Evolutionary conservation across 2,888 invertebrate species (phyloP).

Genomic region (Drosophila demipolita): DNA sequence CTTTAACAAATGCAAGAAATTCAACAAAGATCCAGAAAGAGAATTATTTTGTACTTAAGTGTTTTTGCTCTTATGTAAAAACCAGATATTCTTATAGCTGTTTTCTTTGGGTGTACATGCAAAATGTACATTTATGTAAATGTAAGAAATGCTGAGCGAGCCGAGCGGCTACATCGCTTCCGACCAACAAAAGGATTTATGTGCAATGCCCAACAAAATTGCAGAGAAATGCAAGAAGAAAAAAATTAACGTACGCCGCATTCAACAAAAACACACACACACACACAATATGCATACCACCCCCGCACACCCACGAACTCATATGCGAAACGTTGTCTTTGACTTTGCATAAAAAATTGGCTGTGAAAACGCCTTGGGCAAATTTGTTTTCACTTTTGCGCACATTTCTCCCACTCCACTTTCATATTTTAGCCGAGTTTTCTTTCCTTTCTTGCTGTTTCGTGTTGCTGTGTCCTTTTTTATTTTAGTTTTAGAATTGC

Average conservation of each 20-base stretch:
- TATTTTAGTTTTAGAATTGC: conserved; percentile 29
- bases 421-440: conserved; percentile 39
- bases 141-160: conserved; percentile 30
- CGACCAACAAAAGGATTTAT: conserved; percentile 74
- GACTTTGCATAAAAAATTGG: conserved; percentile 80
- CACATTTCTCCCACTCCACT: conserved; percentile 44
- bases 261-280: background rate
- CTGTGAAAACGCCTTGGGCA: conserved; percentile 80
- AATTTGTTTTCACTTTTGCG: conserved; percentile 69
- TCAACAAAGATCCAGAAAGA: background rate
- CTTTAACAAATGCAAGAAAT: background rate
- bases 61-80: background rate
- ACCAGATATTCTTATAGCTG: background rate
- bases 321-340: conserved; percentile 66
- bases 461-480: conserved; percentile 33
- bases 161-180: conserved; percentile 33
- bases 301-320: background rate
- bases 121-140: conserved; percentile 15
- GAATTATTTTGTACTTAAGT: background rate
- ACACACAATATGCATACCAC: background rate
- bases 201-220: conserved; percentile 66
- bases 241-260: conserved; percentile 35
- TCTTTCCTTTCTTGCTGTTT: conserved; percentile 40
- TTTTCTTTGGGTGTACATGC: conserved; percentile 1
- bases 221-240: conserved; percentile 3